These are phyloP conservation scores for Eudorcas thomsonii DNA, from an alignment of 2,113 vertebrate genomes.

Conservation along the genomic window DNA sequence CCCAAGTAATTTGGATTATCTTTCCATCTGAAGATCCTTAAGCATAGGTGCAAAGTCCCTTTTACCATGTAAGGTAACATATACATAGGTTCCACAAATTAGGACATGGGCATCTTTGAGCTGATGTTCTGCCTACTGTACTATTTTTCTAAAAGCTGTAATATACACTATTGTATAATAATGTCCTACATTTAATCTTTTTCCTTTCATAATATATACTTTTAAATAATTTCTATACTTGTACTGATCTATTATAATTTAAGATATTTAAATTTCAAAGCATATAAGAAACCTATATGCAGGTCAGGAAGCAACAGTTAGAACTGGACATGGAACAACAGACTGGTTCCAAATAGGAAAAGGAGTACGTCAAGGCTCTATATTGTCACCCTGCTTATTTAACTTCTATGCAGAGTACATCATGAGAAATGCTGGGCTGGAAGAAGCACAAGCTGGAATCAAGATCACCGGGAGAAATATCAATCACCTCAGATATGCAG, in stretches of 20 bases:
- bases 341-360: too few species aligned
- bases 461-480: too few species aligned
- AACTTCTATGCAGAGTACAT: too few species aligned
- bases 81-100: neutral
- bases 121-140: neutral
- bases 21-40: neutral
- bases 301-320: too few species aligned
- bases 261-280: neutral
- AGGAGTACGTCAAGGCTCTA: too few species aligned
- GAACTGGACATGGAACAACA: too few species aligned
- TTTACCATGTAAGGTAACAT: neutral
- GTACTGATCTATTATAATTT: neutral
- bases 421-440: too few species aligned
- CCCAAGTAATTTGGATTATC: neutral
- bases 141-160: neutral
- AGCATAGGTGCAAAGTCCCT: neutral
- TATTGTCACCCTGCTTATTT: too few species aligned
- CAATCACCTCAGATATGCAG: too few species aligned
- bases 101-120: neutral
- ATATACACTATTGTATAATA: neutral
- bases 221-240: neutral
- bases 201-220: neutral
- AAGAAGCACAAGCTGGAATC: too few species aligned
- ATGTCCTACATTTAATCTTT: neutral
- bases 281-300: neutral